Percentiles rank a stretch among this genome's conserved stretches.
phyloP scores from a whole-genome alignment of 2,113 vertebrate genomes.

The Stercorarius parasiticus region DNA sequence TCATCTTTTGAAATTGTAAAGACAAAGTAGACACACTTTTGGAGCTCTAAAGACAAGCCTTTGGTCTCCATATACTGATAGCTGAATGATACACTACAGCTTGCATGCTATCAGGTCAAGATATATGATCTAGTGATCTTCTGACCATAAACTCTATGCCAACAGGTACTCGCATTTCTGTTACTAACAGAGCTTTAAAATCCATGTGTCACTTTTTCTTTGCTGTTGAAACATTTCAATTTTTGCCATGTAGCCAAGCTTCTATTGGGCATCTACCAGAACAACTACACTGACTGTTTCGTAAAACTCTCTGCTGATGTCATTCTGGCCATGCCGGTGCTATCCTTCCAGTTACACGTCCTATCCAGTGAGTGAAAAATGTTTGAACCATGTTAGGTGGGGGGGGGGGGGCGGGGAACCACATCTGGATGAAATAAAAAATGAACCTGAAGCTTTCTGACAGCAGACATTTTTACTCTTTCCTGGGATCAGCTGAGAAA shows the following conservation, averaged over 20 bases:
- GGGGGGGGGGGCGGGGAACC: fast-evolving
- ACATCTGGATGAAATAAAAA: not conserved
- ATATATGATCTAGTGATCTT: not conserved
- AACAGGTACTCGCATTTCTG: not conserved
- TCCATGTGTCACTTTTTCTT: not conserved
- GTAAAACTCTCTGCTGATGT: not conserved
- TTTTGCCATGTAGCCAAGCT: not conserved
- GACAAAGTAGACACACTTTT: not conserved
- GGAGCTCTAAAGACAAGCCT: not conserved
- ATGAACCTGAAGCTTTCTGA: not conserved
- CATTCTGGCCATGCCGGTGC: not conserved
- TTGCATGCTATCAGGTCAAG: not conserved
- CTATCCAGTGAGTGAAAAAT: not conserved
- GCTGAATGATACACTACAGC: not conserved
- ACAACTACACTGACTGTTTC: not conserved
- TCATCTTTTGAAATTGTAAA: not conserved
- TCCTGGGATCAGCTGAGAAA: not conserved
- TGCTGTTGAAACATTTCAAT: not conserved
- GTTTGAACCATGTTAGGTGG: not conserved
- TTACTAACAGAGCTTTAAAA: not conserved
- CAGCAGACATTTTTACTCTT: not conserved
- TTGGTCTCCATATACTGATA: not conserved
- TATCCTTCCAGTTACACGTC: not conserved
- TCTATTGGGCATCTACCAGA: not conserved
- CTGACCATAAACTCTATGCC: not conserved